These are phyloP conservation scores for Vanessa tameamea DNA, from an alignment of 1,140 invertebrate species.

Conservation along the genomic window DNA sequence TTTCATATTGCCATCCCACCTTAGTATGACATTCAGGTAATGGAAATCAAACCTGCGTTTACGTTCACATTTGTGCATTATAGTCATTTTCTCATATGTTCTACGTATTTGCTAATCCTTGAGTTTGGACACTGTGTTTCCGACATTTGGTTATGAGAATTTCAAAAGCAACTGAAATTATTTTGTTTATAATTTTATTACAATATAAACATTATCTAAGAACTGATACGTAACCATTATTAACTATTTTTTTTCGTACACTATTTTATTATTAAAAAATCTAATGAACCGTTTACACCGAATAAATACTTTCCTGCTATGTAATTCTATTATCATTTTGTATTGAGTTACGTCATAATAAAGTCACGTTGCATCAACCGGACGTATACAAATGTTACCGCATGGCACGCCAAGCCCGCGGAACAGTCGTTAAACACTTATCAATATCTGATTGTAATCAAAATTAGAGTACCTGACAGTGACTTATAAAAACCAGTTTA, in stretches of 20 bases:
- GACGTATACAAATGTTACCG: constrained; percentile 35
- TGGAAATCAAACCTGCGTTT: no score
- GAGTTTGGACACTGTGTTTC: no score
- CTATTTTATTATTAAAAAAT: constrained; percentile 1
- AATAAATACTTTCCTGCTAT: constrained; percentile 41
- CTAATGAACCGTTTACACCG: constrained; percentile 34
- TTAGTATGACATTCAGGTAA: no score
- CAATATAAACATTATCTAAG: background rate
- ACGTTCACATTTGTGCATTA: no score
- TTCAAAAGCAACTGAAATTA: no score
- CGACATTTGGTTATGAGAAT: no score
- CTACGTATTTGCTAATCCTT: no score
- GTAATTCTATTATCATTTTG: constrained; percentile 46
- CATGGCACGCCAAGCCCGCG: constrained; percentile 36
- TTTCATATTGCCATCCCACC: no score
- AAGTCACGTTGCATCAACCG: constrained; percentile 38
- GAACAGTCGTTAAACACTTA: constrained; percentile 38
- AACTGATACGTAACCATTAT: background rate
- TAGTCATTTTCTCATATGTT: no score
- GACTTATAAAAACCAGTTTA: constrained; percentile 13
- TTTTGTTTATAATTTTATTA: background rate
- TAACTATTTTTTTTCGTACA: background rate
- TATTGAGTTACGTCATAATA: constrained; percentile 43
- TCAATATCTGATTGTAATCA: constrained; percentile 31
- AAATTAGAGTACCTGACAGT: constrained; percentile 28